Conservation (phyloP, 2,113 vertebrate genomes). For the Phalacrocorax pelagicus region DNA sequence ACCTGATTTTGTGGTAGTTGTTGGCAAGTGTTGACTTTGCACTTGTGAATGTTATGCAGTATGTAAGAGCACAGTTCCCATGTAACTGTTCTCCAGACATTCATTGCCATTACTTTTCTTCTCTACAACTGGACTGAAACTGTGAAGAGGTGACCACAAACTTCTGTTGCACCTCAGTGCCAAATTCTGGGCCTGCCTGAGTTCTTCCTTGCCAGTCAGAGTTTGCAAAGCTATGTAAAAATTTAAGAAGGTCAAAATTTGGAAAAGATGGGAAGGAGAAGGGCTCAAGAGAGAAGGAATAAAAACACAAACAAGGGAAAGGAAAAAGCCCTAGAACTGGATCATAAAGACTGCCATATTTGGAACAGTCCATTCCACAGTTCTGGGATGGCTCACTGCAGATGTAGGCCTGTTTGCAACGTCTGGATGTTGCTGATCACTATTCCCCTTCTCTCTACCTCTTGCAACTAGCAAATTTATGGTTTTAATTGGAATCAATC, state of each 20-base stretch:
- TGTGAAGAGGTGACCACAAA: neutral
- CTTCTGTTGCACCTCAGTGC: neutral
- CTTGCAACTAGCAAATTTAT: neutral
- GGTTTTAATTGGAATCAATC: neutral
- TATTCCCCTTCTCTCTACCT: neutral
- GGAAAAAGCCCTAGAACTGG: neutral
- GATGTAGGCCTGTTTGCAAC: neutral
- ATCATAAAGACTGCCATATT: neutral
- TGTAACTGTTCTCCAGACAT: neutral
- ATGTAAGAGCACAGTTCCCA: neutral
- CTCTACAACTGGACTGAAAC: neutral
- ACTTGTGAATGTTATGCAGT: neutral
- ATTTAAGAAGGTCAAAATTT: neutral
- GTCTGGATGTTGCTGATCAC: neutral
- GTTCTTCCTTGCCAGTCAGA: neutral
- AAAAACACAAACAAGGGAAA: neutral
- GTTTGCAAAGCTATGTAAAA: neutral
- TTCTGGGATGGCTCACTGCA: neutral
- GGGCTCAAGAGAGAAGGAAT: neutral
- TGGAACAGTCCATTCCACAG: neutral
- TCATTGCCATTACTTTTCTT: neutral
- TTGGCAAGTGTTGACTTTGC: neutral
- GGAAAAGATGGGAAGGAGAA: neutral
- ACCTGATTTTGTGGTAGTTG: neutral
- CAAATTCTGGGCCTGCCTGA: neutral